Percentiles rank a stretch among this genome's conserved stretches.
Conservation (phyloP, 2,888 invertebrate genomes). For the Pristionchus entomophagus region DNA sequence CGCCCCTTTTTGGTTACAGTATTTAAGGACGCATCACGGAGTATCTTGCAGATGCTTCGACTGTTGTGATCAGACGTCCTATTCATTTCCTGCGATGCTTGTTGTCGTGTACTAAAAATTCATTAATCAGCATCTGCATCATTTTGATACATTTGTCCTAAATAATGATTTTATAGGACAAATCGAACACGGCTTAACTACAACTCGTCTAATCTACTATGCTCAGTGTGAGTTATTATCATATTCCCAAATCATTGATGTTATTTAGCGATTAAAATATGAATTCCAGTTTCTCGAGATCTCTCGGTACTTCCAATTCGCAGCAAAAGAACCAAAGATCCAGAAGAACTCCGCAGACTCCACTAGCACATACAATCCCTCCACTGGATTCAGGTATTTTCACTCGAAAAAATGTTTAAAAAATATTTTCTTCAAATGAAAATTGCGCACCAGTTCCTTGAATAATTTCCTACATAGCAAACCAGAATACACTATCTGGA, state of each 20-base stretch:
- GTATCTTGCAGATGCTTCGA: not conserved
- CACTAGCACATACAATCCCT: not conserved
- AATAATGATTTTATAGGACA: too few species aligned
- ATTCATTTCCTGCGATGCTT: too few species aligned
- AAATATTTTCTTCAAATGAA: too few species aligned
- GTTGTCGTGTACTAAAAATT: too few species aligned
- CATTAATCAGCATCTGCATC: too few species aligned
- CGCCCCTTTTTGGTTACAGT: not conserved
- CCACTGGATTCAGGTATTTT: constrained; percentile 13
- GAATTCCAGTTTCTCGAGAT: not conserved
- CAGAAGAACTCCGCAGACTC: not conserved
- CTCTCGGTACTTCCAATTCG: constrained; percentile 12
- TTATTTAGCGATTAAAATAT: not conserved
- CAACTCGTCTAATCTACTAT: not conserved
- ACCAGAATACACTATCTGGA: too few species aligned
- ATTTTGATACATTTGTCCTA: too few species aligned
- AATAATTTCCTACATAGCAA: too few species aligned
- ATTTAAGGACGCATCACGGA: not conserved
- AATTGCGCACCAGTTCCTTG: too few species aligned
- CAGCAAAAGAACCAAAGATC: not conserved
- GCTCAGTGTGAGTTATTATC: not conserved
- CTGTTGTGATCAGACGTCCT: too few species aligned
- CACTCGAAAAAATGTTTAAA: not conserved
- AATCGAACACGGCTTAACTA: too few species aligned
- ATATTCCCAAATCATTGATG: not conserved